A percentile compares a stretch with the other conserved stretches of the same genome.
phyloP scores from a whole-genome alignment of 2,797 vertebrate genomes.

The Mycteria americana region DNA sequence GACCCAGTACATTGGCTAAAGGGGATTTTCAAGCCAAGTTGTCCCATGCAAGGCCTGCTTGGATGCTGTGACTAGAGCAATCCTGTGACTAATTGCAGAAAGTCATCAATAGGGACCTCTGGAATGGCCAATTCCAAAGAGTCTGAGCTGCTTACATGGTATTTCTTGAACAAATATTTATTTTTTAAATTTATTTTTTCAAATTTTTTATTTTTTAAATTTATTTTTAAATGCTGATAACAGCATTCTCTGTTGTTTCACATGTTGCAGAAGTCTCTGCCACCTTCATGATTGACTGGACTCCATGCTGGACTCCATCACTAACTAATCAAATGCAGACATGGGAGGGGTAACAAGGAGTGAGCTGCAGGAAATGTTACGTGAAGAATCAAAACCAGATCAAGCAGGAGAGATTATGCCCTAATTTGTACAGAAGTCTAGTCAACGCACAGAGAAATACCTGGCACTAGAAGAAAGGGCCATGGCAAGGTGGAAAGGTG shows the following conservation, averaged over 20 bases:
- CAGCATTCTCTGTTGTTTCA: not conserved
- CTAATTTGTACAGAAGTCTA: not conserved
- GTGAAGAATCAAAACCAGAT: not conserved
- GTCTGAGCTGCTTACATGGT: not conserved
- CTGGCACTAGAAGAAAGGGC: not conserved
- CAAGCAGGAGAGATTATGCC: not conserved
- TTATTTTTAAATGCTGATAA: too few species aligned
- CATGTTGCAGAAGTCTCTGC: not conserved
- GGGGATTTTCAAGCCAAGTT: not conserved
- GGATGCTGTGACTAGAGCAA: not conserved
- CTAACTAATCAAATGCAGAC: not conserved
- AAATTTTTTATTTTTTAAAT: not conserved
- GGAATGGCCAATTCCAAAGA: not conserved
- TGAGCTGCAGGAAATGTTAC: not conserved
- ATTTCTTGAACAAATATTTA: not conserved
- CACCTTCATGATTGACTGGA: not conserved
- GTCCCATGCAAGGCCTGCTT: not conserved
- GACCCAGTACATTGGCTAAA: not conserved
- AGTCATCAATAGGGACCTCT: not conserved
- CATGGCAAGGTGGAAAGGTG: not conserved
- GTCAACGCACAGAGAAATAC: not conserved
- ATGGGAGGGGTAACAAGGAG: not conserved
- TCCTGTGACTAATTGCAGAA: not conserved
- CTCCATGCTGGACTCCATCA: not conserved
- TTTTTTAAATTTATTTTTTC: too few species aligned